A percentile compares a stretch with the other conserved stretches of the same genome.
These are phyloP conservation scores for Rutilus rutilus DNA, from an alignment of 2,113 vertebrate species.

Conservation along the genomic window DNA sequence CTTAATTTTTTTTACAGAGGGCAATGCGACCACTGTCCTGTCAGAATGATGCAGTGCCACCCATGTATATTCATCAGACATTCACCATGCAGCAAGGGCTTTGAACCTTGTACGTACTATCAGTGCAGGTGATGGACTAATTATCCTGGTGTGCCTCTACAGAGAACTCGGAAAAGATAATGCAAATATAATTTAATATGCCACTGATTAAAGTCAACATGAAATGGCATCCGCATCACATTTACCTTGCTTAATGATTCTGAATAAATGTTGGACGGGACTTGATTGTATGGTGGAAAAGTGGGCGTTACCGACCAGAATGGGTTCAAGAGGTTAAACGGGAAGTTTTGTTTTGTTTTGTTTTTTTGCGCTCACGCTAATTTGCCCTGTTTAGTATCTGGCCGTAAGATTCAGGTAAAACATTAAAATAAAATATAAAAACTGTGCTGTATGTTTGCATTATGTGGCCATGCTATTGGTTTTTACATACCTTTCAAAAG, in stretches of 20 bases:
- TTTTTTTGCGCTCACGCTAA: too few relatives aligned
- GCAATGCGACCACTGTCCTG: conserved; percentile 55
- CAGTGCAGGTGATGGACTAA: conserved; percentile 43
- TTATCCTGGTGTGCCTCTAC: conserved; percentile 13
- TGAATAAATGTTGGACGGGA: neutral
- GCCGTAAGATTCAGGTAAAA: too few relatives aligned
- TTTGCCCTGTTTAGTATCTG: too few relatives aligned
- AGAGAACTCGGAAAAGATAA: neutral
- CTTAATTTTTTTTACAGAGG: conserved; percentile 55
- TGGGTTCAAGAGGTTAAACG: neutral
- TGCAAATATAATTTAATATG: conserved; percentile 7
- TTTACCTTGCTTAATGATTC: neutral
- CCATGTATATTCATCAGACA: conserved; percentile 60
- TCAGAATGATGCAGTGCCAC: conserved; percentile 65
- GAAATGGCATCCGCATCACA: neutral
- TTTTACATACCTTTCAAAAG: too few relatives aligned
- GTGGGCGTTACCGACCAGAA: neutral
- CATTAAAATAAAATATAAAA: too few relatives aligned
- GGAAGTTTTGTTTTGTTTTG: too few relatives aligned
- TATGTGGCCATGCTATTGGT: too few relatives aligned
- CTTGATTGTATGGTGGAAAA: neutral
- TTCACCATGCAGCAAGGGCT: conserved; percentile 20
- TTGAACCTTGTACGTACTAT: conserved; percentile 58
- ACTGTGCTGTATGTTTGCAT: too few relatives aligned
- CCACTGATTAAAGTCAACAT: neutral